A percentile compares a stretch with the other conserved stretches of the same genome.
Conservation (phyloP, 2,888 invertebrate species). For the Archaeoteleia sp. region DNA sequence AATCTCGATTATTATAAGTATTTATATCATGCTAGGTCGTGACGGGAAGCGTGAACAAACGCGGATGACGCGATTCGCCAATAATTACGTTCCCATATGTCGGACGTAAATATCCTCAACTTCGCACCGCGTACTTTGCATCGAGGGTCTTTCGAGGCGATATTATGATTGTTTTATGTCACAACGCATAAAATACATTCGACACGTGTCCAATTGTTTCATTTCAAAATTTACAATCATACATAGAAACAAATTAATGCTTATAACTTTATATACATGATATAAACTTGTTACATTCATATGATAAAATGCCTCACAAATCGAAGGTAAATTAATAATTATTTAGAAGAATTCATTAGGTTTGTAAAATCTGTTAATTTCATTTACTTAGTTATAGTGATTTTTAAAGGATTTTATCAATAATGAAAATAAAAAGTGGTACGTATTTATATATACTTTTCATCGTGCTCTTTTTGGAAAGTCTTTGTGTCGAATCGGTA, state of each 20-base stretch:
- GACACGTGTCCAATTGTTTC: conserved; percentile 5
- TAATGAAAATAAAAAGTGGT: too few relatives aligned
- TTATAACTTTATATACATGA: too few relatives aligned
- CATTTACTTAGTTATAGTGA: too few relatives aligned
- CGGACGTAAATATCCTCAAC: conserved; percentile 26
- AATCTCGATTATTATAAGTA: conserved; percentile 52
- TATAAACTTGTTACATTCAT: too few relatives aligned
- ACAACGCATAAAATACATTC: conserved; percentile 2
- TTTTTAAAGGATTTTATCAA: conserved; percentile 24
- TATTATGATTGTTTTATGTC: conserved; percentile 10
- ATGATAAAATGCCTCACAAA: too few relatives aligned
- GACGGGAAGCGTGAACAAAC: conserved; percentile 51
- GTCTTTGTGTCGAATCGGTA: conserved; percentile 53
- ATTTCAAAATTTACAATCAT: conserved; percentile 13
- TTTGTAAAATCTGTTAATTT: too few relatives aligned
- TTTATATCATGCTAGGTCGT: conserved; percentile 25
- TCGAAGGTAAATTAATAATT: too few relatives aligned
- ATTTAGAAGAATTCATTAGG: not conserved
- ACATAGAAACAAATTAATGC: too few relatives aligned
- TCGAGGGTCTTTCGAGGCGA: conserved; percentile 20
- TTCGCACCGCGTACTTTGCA: conserved; percentile 28
- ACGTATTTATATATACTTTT: conserved; percentile 41
- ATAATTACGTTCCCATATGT: conserved; percentile 44
- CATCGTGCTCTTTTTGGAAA: conserved; percentile 33
- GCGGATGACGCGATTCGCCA: conserved; percentile 45